Percentiles rank a stretch among this genome's conserved stretches.
Evolutionary conservation across 1,140 invertebrate species (phyloP).

Genomic region (Propsilocerus akamusi): DNA sequence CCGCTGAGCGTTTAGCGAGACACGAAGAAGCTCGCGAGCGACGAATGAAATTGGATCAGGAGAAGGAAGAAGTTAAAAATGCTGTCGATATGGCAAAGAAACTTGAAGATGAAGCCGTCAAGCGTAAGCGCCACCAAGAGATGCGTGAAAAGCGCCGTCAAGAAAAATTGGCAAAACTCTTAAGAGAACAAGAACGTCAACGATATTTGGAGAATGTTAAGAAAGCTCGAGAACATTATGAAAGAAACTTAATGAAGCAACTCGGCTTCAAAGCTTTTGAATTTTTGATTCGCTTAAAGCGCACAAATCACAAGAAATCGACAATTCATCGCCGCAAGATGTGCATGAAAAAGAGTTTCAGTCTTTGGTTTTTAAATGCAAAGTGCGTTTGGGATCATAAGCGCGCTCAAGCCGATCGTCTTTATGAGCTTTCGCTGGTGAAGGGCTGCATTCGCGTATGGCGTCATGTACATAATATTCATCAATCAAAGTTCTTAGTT

Average conservation of each 20-base stretch:
- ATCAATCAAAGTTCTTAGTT: constrained; percentile 31
- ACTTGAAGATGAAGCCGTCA: constrained; percentile 36
- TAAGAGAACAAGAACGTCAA: constrained; percentile 28
- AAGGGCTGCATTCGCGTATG: constrained; percentile 20
- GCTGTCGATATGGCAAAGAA: constrained; percentile 27
- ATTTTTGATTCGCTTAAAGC: constrained; percentile 26
- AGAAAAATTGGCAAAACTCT: constrained; percentile 35
- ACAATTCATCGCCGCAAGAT: constrained; percentile 25
- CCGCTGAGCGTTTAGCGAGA: constrained; percentile 34
- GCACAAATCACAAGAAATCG: constrained; percentile 27
- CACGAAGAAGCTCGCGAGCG: constrained; percentile 37
- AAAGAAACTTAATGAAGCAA: constrained; percentile 27
- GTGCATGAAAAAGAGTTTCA: constrained; percentile 27
- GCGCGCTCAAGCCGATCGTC: constrained; percentile 26
- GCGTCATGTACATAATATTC: constrained; percentile 21
- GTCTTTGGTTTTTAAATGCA: constrained; percentile 29
- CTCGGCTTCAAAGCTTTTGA: constrained; percentile 30
- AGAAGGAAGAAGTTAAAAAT: constrained; percentile 31
- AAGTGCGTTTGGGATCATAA: constrained; percentile 25
- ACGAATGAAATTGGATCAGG: constrained; percentile 34
- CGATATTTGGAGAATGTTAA: constrained; percentile 27
- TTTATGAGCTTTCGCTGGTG: constrained; percentile 25
- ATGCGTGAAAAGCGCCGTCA: constrained; percentile 33
- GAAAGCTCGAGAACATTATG: constrained; percentile 36
- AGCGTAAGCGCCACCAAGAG: constrained; percentile 30